Evolutionary conservation across 2,113 vertebrate species (phyloP), one percentile per base, ranked within the genome.

Genomic region (Oncorhynchus mykiss): DNA sequence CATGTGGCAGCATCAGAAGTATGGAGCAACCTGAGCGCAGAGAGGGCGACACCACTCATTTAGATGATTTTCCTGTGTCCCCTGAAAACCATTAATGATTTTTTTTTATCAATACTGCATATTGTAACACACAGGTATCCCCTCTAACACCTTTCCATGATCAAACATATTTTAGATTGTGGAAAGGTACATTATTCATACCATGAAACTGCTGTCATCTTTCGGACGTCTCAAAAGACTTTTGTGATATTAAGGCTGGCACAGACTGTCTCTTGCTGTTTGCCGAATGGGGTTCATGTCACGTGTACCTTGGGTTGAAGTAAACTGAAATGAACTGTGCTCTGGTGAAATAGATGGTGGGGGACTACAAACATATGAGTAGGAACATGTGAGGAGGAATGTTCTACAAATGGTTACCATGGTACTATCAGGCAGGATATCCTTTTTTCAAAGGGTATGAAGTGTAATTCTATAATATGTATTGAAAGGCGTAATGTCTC

Each of bases 1-100:
- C 22, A 68, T 54, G 78, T 39, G 70, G 76, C 76, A 75, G 45
- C 25, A 51, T 66, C 5, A 16, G 11, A 60, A 71, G 60, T 62
- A 22, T 49, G 22, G n/a, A 65, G 72, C n/a, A 5, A 45, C 60
- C 29, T 34, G 20, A 39, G 57, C 29, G 0, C 20, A 18, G 49
- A 18, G 25, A 29, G 45, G 60, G 11, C 2, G 24, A 78, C 71
- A 67, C 39, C 25, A 14, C n/a, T 48, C 48, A 49, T 49, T 49
- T 20, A 49, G 11, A 20, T 8, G 18, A 24, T 48, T 70, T 1
- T 6, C 6, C 25, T 62, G 5, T 48, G 8, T n/a, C 27, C 22
- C 24, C 45, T 48, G 45, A 22, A 9, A 70, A n/a, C 68, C 68
- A 70, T 70, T 12, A 6, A 49, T n/a, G 0, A 34, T 49, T 70